Conservation (phyloP, 2,888 invertebrate species). For the Agrypnus murinus region DNA sequence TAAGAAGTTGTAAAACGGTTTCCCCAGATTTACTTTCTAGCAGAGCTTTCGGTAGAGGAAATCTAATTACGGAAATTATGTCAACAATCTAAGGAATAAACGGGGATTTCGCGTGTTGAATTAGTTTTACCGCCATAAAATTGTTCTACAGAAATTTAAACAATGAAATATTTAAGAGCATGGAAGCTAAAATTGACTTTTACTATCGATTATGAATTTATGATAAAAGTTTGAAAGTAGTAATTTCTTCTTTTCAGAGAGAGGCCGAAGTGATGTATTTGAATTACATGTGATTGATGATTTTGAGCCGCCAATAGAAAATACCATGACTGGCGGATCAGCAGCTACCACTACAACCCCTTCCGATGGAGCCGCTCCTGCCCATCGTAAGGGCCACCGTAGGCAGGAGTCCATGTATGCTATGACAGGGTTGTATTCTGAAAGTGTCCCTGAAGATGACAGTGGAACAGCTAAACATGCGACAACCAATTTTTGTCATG, state of each 20-base stretch:
- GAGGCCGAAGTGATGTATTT: slow-evolving; percentile 10
- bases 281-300: slow-evolving; percentile 16
- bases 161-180: no score
- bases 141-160: no score
- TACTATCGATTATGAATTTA: no score
- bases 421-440: slow-evolving; percentile 90
- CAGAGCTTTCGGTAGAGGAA: not conserved
- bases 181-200: no score
- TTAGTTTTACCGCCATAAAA: not conserved
- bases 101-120: slow-evolving; percentile 7
- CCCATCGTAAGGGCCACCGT: slow-evolving; percentile 70
- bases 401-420: slow-evolving; percentile 93
- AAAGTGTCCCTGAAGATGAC: slow-evolving; percentile 78
- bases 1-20: slow-evolving; percentile 2
- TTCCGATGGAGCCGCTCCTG: slow-evolving; percentile 48
- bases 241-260: slow-evolving; percentile 9
- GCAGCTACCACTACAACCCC: slow-evolving; percentile 39
- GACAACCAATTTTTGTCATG: slow-evolving; percentile 66
- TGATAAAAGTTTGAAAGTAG: no score
- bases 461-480: slow-evolving; percentile 72
- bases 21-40: not conserved
- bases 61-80: slow-evolving; percentile 14
- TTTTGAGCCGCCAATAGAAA: slow-evolving; percentile 8
- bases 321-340: slow-evolving; percentile 47
- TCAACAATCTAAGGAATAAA: slow-evolving; percentile 8